Percentiles rank a stretch among this genome's conserved stretches.
These are phyloP conservation scores for Lethenteron camtschaticum DNA, from an alignment of 2,113 vertebrate genomes.

Conservation along the genomic window DNA sequence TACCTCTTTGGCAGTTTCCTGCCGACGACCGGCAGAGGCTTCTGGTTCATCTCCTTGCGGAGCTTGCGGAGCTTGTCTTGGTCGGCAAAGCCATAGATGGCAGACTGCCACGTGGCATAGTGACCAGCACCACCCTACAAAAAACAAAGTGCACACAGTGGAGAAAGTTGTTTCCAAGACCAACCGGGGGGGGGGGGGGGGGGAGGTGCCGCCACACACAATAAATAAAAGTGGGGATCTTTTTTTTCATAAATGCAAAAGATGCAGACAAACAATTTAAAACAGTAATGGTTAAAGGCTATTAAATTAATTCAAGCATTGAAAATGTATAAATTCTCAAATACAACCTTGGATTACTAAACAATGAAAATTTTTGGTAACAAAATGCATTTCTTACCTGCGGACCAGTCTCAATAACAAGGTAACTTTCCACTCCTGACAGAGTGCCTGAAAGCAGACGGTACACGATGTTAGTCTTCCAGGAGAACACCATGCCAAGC, in stretches of 20 bases:
- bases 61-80: slow-evolving; percentile 29
- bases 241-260: no score
- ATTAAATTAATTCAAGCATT: no score
- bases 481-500: neutral
- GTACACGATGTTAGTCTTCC: neutral
- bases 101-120: slow-evolving; percentile 74
- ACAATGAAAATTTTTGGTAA: slow-evolving; percentile 7
- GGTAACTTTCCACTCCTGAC: slow-evolving; percentile 68
- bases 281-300: no score
- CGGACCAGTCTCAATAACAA: slow-evolving; percentile 38
- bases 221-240: no score
- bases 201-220: no score
- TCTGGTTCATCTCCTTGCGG: slow-evolving; percentile 36
- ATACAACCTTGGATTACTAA: neutral
- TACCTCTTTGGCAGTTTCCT: slow-evolving; percentile 55
- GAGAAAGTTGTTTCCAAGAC: no score
- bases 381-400: slow-evolving; percentile 29
- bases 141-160: no score
- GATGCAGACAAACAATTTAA: no score
- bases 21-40: slow-evolving; percentile 41
- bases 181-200: no score
- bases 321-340: no score
- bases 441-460: slow-evolving; percentile 33
- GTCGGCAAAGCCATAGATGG: slow-evolving; percentile 42
- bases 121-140: slow-evolving; percentile 42